Evolutionary conservation across 2,888 invertebrate genomes (phyloP).

Genomic region (Neelides folsomi): DNA sequence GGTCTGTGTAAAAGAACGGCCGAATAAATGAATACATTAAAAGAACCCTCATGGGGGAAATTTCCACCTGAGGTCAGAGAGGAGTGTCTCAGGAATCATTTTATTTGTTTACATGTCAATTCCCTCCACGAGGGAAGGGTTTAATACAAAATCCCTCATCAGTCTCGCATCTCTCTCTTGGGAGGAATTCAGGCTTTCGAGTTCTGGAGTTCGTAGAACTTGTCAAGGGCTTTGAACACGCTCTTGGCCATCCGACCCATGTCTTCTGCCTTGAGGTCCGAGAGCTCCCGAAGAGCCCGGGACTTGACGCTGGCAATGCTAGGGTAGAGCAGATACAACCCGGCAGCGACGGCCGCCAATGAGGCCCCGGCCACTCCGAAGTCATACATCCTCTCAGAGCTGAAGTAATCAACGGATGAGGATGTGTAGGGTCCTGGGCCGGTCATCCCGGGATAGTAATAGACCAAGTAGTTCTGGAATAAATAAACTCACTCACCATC

Average conservation of each 20-base stretch:
- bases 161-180: not conserved
- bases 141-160: too few species aligned
- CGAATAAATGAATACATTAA: too few species aligned
- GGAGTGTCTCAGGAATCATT: too few species aligned
- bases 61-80: too few species aligned
- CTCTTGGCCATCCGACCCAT: slow-evolving; percentile 23
- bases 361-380: slow-evolving; percentile 12
- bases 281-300: slow-evolving; percentile 26
- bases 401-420: slow-evolving; percentile 2
- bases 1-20: too few species aligned
- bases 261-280: slow-evolving; percentile 25
- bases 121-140: too few species aligned
- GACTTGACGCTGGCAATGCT: slow-evolving; percentile 13
- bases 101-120: too few species aligned
- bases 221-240: slow-evolving; percentile 28
- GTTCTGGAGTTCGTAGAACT: slow-evolving; percentile 20
- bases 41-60: too few species aligned
- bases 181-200: slow-evolving; percentile 1
- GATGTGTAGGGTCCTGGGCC: not conserved
- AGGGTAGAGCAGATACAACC: slow-evolving; percentile 19
- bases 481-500: too few species aligned
- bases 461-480: slow-evolving; percentile 10
- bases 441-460: slow-evolving; percentile 17
- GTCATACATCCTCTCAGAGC: slow-evolving; percentile 14
- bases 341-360: slow-evolving; percentile 16